Conservation (phyloP, 1,140 invertebrate genomes). For the Ridgeia piscesae region DNA sequence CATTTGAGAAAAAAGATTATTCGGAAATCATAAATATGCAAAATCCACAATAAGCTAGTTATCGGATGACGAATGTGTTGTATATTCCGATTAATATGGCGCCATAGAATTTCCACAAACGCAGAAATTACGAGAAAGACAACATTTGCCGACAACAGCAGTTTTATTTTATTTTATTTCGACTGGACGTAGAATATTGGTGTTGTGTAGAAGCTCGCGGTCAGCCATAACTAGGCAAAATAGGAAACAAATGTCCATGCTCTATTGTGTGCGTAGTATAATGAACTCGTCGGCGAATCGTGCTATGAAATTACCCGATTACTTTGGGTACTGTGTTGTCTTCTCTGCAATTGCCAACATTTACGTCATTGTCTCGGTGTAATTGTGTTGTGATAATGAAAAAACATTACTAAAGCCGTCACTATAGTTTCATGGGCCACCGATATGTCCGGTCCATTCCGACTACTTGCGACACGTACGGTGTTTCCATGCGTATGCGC, state of each 20-base stretch:
- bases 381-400: background rate
- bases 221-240: background rate
- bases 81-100: too few species aligned
- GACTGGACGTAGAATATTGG: too few species aligned
- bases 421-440: background rate
- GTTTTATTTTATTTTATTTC: too few species aligned
- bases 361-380: background rate
- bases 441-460: background rate
- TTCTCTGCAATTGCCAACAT: background rate
- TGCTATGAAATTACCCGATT: background rate
- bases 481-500: background rate
- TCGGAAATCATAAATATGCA: too few species aligned
- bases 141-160: too few species aligned
- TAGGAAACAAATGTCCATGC: background rate
- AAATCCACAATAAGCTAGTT: too few species aligned
- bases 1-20: too few species aligned
- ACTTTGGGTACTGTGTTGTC: background rate
- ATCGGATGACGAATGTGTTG: too few species aligned
- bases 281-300: background rate
- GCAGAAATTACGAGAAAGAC: too few species aligned
- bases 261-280: background rate
- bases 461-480: too few species aligned
- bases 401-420: background rate
- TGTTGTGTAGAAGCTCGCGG: too few species aligned
- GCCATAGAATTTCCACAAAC: too few species aligned